Base-by-base conservation (phyloP, 2,113 vertebrate genomes). In the Melanotaenia duboulayi region DNA sequence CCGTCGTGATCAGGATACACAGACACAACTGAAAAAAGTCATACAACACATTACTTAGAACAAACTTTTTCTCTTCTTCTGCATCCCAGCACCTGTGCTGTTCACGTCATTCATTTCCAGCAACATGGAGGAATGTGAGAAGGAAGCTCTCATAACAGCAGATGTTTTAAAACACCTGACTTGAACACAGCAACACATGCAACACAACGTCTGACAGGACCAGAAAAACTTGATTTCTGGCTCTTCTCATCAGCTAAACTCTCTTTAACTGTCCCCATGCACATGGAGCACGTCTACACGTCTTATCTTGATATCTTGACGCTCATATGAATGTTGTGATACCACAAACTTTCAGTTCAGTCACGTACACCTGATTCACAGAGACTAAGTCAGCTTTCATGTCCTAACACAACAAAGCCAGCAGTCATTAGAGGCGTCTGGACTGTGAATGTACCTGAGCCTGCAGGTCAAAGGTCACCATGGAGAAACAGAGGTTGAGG, bases 401-500 rank as follows among this genome's bases (percentile, higher is more conserved):
- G 39, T 13, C 39, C 4, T 5, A 19, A 57, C 35, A 4, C 13
- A 59, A 40, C 57, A 22, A n/a, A 32, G 24, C 52, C 32, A 13
- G 25, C 23, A 14, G 3, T 19, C 8, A 9, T n/a, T n/a, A 11
- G 13, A n/a, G 35, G 22, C 7, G 39, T 40, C 19, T 25, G 5
- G 7, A 25, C 13, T 25, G 23, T 42, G 59, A 11, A 1, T 10
- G 17, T 88, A 96, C 96, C 95, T 97, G 95, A 19, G 94, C 94
- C 85, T 96, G 95, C 12, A 96, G 94, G 77, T 97, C 95, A 84
- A 97, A 96, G 4, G 95, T 97, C 82, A 97, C 88, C 94, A 96
- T 93, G 67, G 96, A 97, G 42, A 96, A 96, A 68, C 95, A 96
- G 59, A 95, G 89, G 78, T 92, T 96, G 55, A 95, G 84, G 82